Evolutionary conservation across 2,888 invertebrate species (phyloP), one percentile per base, ranked within the genome.

Genomic region (Serrognathus titanus): DNA sequence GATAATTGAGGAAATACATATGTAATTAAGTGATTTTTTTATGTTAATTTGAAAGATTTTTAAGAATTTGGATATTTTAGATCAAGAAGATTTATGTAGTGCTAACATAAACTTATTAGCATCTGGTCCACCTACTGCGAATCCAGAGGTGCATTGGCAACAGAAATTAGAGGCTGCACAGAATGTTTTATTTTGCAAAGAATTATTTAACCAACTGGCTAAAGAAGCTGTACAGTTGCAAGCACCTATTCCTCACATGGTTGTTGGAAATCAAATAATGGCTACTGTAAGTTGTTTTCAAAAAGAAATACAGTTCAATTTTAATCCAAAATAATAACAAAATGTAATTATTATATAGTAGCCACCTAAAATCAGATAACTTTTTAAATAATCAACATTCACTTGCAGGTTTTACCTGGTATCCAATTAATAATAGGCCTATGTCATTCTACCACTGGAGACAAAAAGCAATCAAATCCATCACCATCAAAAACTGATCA

Each of bases 121-220:
- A 1, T 83, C 90, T 65, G 89, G 89, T 45, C 87, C 90, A 0
- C 83, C 86, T 52, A 82, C 84, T 58, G 82, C 88, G 1, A 88
- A 89, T 57, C 84, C 87, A 0, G 91, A 92, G 64, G 82, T 89
- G 63, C 90, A 94, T 71, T 97, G 97, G 97, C 95, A 97, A 69
- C 92, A 94, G 71, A 94, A 94, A 68, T 80, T 97, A n/a, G 97
- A 97, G 74, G 93, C 94, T 0, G 97, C 97, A 0, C 97, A 97
- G 74, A 97, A 97, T 76, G 96, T 97, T 24, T 81, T 97, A 13
- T 97, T 97, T 79, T 97, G 97, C 74, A 97, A 97, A 78, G 97
- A 97, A 76, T 78, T 97, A 36, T 97, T 97, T 73, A 92, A 94
- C 62, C 91, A 97, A 69, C 78, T 97, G 53, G 97, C 97, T 0